Base-by-base conservation (phyloP, 2,797 vertebrate genomes). In the Nasua narica region DNA sequence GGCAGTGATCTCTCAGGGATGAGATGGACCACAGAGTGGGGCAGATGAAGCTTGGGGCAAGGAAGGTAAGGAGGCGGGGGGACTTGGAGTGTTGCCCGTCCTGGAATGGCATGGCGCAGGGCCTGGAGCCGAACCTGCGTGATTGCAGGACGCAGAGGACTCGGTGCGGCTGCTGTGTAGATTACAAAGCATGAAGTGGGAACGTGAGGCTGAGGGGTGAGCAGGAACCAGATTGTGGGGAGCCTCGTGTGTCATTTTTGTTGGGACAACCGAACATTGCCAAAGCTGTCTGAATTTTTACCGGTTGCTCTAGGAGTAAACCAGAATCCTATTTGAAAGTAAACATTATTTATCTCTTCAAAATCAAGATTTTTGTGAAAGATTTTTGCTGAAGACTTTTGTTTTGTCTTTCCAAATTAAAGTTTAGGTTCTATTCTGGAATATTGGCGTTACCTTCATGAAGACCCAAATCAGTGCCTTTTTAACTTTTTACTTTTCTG, bases 301-400 rank as follows among this genome's bases (percentile, higher is more conserved):
- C 48, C 7, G 40, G 29, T 70, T 81, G 50, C 9, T 88, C 43
- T 29, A 89, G 46, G 21, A n/a, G 4, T 32, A 5, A 65, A 58
- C 2, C 5, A 76, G 35, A 85, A 88, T 85, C 84, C 60, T 29
- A 19, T 79, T 87, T 92, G 56, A 83, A 23, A n/a, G 40, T 91
- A 83, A 94, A 78, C 11, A 67, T 3, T 43, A 18, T n/a, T 40
- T 96, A 35, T 37, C 11, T 84, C 43, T 72, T 94, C 32, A 18
- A 52, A 90, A 67, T 87, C 40, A 62, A 67, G 65, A 67, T 35
- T 67, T 35, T 67, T 67, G 62, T 67, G 62, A 84, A 90, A 78
- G 48, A 4, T 25, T 35, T 15, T 35, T 13, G 27, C 50, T 90
- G 67, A 90, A 65, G 21, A 23, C n/a, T 52, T 82, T 87, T 23